Evolutionary conservation across 2,113 vertebrate genomes (phyloP), one percentile per base, ranked within the genome.

Genomic region (Bos javanicus): DNA sequence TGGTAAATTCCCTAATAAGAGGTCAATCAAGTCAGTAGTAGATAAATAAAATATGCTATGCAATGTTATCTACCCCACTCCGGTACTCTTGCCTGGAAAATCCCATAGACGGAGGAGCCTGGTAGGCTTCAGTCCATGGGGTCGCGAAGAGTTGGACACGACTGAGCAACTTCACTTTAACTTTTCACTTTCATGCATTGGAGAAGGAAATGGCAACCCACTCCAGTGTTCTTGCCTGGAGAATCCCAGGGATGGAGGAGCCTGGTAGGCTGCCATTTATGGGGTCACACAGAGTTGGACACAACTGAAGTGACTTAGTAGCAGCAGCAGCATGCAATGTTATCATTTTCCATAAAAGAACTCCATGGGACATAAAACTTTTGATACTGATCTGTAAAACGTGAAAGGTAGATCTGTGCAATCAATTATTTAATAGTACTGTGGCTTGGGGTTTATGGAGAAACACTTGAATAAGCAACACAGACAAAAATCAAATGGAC

Each of bases 401-500:
- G 78, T 50, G 60, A 97, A 93, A 95, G 28, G 25, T 86, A 91
- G 17, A 82, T 43, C 36, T 95, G 59, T 54, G 11, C 8, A 96
- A 95, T 97, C 54, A 78, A 93, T 91, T 97, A 97, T 93, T 97
- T 88, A 97, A 83, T 74, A 36, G 9, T 71, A 9, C 4, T 39
- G 9, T 52, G 74, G 13, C 46, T 89, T 93, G 60, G 56, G 46
- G 97, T 94, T 97, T 91, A 94, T 30, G 90, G 43, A 76, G 56
- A 97, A 97, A 91, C 30, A 84, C 56, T 57, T 52, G 59, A 91
- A 80, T 97, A 96, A 97, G 50, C 86, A 96, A 95, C 46, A 93
- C 6, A 93, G 43, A 83, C 92, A 52, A 96, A 97, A 97, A 93
- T 96, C 67, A 95, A 94, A 91, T 96, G 67, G 48, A 95, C 83